These are phyloP conservation scores for Montipora cactus DNA, from an alignment of 64 coral and sea anemone species.

Conservation along the genomic window DNA sequence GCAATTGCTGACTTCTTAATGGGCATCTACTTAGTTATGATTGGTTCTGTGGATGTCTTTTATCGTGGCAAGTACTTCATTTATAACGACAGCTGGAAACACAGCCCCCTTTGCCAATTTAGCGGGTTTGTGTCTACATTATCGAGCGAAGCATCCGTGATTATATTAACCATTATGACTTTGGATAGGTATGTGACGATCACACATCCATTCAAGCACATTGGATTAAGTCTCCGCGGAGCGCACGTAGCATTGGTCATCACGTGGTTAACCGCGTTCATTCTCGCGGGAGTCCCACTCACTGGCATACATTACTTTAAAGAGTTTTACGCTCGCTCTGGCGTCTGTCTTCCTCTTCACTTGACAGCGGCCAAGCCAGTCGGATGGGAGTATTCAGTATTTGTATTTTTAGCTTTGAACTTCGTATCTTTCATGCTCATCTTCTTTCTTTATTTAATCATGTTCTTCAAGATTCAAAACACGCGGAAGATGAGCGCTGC, in stretches of 20 bases:
- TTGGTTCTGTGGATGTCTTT: conserved; percentile 77
- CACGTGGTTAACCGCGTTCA: conserved; percentile 74
- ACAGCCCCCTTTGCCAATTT: conserved; percentile 72
- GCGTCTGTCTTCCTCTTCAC: conserved; percentile 88
- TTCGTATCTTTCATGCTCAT: conserved; percentile 79
- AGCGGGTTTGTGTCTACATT: conserved; percentile 91
- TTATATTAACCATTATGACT: conserved; percentile 91
- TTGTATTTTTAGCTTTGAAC: conserved; percentile 86
- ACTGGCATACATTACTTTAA: conserved; percentile 76
- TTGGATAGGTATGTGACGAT: conserved; percentile 86
- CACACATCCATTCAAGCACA: conserved; percentile 74
- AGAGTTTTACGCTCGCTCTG: conserved; percentile 92
- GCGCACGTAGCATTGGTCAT: conserved; percentile 52
- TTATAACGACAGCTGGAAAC: conserved; percentile 82
- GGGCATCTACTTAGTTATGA: conserved; percentile 81
- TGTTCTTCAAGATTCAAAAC: conserved; percentile 82
- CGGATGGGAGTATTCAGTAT: conserved; percentile 93
- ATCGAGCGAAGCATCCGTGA: conserved; percentile 87
- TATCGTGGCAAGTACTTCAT: conserved; percentile 88
- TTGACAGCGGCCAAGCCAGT: conserved; percentile 78
- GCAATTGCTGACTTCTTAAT: conserved; percentile 88
- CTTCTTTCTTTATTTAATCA: conserved; percentile 80
- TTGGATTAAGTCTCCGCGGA: conserved; percentile 59
- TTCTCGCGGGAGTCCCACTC: conserved; percentile 66
- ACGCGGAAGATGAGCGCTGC: conserved; percentile 58